Conservation (phyloP, 2,113 vertebrate genomes). For the Pollimyrus isidori region DNA sequence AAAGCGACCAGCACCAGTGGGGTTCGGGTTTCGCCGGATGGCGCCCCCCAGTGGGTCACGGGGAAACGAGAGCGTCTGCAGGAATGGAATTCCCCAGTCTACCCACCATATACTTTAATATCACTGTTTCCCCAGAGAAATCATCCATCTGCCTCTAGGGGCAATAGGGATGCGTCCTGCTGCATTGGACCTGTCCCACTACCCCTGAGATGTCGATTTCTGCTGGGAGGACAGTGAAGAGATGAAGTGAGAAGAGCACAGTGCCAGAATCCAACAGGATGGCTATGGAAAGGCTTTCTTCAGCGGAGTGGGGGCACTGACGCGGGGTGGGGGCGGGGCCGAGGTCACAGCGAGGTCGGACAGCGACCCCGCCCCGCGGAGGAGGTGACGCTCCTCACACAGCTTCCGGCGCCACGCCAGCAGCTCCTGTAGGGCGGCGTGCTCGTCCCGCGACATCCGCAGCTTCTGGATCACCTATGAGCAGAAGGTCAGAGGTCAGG, state of each 20-base stretch:
- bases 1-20: conserved; percentile 60
- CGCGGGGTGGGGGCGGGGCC: not conserved
- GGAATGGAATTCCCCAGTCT: not conserved
- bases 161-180: not conserved
- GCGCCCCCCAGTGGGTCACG: not conserved
- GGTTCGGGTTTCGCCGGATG: conserved; percentile 38
- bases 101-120: not conserved
- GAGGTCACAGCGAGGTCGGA: conserved; percentile 43
- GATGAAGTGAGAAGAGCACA: conserved; percentile 2
- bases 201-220: not conserved
- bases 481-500: not conserved
- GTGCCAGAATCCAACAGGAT: not conserved
- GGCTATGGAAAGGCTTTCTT: conserved; percentile 64
- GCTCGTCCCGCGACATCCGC: conserved; percentile 69
- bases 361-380: conserved; percentile 64
- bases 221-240: not conserved
- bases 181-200: not conserved
- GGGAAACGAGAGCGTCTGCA: not conserved
- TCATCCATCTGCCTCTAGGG: not conserved
- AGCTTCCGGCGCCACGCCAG: conserved; percentile 74
- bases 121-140: not conserved
- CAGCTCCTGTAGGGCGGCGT: conserved; percentile 69
- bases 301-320: conserved; percentile 26
- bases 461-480: conserved; percentile 73
- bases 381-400: conserved; percentile 62